These are phyloP conservation scores for Cephus cinctus DNA, from an alignment of 1,140 invertebrate species.

Conservation along the genomic window DNA sequence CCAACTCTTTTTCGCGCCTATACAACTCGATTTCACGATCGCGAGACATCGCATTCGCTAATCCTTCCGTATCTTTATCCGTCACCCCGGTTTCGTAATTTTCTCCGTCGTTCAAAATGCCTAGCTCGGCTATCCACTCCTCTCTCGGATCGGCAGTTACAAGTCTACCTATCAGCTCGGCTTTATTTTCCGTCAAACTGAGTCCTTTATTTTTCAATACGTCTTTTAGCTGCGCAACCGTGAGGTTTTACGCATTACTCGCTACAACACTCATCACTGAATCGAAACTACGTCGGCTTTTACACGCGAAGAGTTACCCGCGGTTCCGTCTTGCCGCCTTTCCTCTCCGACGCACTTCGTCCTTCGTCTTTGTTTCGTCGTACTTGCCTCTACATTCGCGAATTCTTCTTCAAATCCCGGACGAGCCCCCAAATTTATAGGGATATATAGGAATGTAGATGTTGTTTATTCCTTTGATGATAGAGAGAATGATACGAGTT, in stretches of 20 bases:
- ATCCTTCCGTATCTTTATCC: not conserved
- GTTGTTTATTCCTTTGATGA: too few relatives aligned
- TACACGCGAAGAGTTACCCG: not conserved
- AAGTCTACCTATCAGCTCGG: not conserved
- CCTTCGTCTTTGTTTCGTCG: not conserved
- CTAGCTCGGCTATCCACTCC: not conserved
- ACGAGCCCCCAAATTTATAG: not conserved
- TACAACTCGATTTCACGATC: not conserved
- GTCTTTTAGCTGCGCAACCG: not conserved
- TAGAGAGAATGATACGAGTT: too few relatives aligned
- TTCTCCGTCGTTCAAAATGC: too few relatives aligned
- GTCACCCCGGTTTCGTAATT: not conserved
- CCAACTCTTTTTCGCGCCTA: not conserved
- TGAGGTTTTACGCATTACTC: not conserved
- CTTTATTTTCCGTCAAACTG: not conserved
- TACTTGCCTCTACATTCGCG: not conserved
- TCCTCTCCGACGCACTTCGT: not conserved
- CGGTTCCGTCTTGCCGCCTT: not conserved
- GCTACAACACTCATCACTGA: too few relatives aligned
- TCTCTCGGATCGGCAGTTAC: not conserved
- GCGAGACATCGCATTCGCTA: not conserved
- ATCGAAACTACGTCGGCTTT: not conserved
- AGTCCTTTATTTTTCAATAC: not conserved
- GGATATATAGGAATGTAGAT: too few relatives aligned
- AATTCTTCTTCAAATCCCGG: not conserved